Conservation (phyloP, 2,797 vertebrate genomes). For the Coracias cyanogaster region DNA sequence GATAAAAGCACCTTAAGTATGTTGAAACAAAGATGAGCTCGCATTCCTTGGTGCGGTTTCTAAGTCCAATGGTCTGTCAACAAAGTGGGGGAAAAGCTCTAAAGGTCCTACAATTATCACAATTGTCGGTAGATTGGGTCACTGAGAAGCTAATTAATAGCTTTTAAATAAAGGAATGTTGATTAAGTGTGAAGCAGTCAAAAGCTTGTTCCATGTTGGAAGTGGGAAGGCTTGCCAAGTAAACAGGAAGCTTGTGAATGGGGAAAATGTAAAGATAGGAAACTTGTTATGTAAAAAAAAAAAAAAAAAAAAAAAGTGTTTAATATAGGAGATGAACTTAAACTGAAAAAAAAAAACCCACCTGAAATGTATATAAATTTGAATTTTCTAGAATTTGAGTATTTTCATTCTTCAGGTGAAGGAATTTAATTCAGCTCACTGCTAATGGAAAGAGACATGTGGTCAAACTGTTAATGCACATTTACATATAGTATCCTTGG, state of each 20-base stretch:
- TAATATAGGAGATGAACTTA: neutral
- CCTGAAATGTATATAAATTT: neutral
- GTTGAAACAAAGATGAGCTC: conserved; percentile 67
- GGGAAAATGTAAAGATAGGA: neutral
- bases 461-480: neutral
- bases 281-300: neutral
- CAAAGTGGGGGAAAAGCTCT: neutral
- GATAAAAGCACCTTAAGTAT: conserved; percentile 74
- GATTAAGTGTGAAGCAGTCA: neutral
- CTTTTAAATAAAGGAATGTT: conserved; percentile 47
- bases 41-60: conserved; percentile 60
- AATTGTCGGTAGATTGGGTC: neutral
- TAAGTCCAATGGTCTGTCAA: conserved; percentile 47
- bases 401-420: neutral
- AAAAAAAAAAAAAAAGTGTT: neutral
- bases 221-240: neutral
- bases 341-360: neutral
- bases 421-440: neutral
- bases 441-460: neutral
- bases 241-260: neutral
- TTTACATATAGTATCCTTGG: neutral
- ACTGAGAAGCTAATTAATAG: conserved; percentile 50
- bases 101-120: conserved; percentile 41
- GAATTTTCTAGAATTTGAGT: neutral
- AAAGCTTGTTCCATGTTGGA: neutral